These are phyloP conservation scores for Chironomus tentans DNA, from an alignment of 2,888 invertebrate genomes.

Conservation along the genomic window DNA sequence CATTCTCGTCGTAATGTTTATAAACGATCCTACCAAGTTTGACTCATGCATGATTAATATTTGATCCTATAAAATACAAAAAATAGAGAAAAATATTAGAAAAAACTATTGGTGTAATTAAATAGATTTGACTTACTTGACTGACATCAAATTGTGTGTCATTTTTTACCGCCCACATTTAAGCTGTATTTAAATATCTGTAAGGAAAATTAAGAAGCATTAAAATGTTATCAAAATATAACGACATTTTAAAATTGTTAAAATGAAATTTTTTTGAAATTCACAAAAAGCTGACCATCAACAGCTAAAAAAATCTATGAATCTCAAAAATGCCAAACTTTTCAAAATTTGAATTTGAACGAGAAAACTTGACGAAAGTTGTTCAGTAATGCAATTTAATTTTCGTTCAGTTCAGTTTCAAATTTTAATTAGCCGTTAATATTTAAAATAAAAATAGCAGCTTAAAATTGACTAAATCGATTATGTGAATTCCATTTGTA, in stretches of 20 bases:
- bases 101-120: neutral
- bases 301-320: too few relatives aligned
- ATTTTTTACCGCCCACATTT: neutral
- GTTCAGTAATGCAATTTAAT: too few relatives aligned
- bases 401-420: too few relatives aligned
- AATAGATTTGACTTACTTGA: neutral
- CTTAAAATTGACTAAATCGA: too few relatives aligned
- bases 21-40: neutral
- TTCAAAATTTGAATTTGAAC: conserved; percentile 9
- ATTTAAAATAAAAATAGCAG: conserved; percentile 39
- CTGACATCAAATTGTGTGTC: neutral
- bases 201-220: neutral
- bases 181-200: neutral
- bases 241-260: too few relatives aligned
- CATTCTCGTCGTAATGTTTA: neutral
- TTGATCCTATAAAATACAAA: neutral
- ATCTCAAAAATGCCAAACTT: neutral
- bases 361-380: too few relatives aligned
- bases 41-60: neutral
- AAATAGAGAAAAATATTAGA: neutral
- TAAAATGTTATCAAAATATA: too few relatives aligned
- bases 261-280: too few relatives aligned
- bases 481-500: conserved; percentile 31
- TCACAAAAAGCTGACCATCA: neutral
- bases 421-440: too few relatives aligned